Evolutionary conservation across 2,797 vertebrate genomes (phyloP).

Genomic region (Strix occidentalis): DNA sequence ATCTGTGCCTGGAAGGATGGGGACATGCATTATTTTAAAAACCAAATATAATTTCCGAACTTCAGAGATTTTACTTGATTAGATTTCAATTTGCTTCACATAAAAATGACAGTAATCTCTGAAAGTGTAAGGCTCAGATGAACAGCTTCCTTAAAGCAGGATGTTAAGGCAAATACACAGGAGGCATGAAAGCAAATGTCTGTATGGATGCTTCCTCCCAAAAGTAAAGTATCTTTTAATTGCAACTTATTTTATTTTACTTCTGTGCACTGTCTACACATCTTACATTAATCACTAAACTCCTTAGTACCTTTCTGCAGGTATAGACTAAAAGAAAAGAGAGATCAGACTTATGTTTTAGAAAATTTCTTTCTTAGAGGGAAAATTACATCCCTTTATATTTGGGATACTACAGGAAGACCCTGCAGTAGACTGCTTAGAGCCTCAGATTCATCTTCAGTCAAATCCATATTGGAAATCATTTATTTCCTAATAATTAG

Average conservation of each 20-base stretch:
- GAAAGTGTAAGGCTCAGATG: neutral
- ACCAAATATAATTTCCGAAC: neutral
- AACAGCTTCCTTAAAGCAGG: neutral
- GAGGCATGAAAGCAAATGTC: neutral
- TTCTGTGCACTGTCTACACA: neutral
- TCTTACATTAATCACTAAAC: neutral
- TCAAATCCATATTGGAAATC: neutral
- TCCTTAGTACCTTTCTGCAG: neutral
- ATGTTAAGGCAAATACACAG: neutral
- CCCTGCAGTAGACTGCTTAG: neutral
- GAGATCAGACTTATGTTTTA: neutral
- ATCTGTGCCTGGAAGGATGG: neutral
- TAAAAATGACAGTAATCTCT: neutral
- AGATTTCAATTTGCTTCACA: neutral
- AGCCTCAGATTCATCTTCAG: neutral
- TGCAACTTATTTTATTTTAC: neutral
- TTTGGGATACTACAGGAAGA: neutral
- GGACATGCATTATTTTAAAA: neutral
- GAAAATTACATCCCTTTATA: neutral
- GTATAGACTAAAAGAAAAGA: neutral
- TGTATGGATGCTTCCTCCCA: neutral
- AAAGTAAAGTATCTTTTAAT: neutral
- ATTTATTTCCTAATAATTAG: neutral
- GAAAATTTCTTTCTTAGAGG: neutral
- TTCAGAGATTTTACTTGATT: neutral